phyloP scores from a whole-genome alignment of 2,888 invertebrate species.

The Serripes groenlandicus region DNA sequence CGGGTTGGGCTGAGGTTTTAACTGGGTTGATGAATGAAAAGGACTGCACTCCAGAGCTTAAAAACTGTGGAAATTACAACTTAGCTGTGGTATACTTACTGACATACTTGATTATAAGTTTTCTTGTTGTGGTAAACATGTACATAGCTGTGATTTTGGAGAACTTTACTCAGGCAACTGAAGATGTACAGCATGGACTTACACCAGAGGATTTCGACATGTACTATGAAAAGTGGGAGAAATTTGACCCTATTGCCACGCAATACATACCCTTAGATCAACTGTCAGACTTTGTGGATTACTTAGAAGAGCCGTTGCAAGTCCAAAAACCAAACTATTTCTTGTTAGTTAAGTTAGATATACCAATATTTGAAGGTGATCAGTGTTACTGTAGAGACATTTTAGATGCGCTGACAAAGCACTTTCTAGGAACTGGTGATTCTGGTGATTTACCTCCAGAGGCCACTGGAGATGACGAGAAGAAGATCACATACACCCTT shows the following conservation, averaged over 20 bases:
- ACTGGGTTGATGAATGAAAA: slow-evolving; percentile 92
- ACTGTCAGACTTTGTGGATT: slow-evolving; percentile 97
- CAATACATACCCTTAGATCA: slow-evolving; percentile 98
- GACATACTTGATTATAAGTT: slow-evolving; percentile 98
- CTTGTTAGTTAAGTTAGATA: slow-evolving; percentile 99
- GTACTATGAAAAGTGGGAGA: slow-evolving; percentile 99
- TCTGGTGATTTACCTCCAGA: slow-evolving; percentile 85
- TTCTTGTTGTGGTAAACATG: slow-evolving; percentile 99
- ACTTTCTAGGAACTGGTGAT: slow-evolving; percentile 99
- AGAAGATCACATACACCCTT: slow-evolving; percentile 96
- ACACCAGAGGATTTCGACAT: slow-evolving; percentile 99
- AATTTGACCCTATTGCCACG: slow-evolving; percentile 98
- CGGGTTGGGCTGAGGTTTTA: slow-evolving; percentile 97
- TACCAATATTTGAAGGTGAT: slow-evolving; percentile 98
- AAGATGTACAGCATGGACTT: slow-evolving; percentile 93
- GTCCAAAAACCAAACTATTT: slow-evolving; percentile 99
- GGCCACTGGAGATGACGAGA: slow-evolving; percentile 84
- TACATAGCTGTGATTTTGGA: slow-evolving; percentile 99
- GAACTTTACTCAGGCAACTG: slow-evolving; percentile 99
- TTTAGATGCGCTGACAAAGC: slow-evolving; percentile 98
- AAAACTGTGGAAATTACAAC: slow-evolving; percentile 94
- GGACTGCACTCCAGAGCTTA: not conserved
- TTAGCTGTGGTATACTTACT: slow-evolving; percentile 98
- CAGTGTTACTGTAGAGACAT: slow-evolving; percentile 99
- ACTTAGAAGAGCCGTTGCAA: slow-evolving; percentile 97